Evolutionary conservation across 2,888 invertebrate genomes (phyloP), one percentile per base, ranked within the genome.

Genomic region (Acanthococcus lagerstroemiae): DNA sequence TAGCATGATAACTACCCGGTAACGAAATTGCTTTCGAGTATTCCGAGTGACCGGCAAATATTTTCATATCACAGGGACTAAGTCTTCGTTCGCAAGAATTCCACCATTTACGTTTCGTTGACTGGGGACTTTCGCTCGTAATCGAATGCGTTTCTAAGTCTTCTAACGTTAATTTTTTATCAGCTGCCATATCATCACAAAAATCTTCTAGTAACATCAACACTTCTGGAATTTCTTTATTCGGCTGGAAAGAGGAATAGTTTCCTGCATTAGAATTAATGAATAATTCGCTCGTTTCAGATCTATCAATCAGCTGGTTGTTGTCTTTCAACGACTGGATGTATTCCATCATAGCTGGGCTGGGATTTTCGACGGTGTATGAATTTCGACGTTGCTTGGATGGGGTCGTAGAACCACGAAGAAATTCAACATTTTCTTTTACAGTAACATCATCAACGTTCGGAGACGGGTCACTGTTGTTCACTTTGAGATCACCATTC

Each of bases 301-400:
- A n/a, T n/a, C n/a, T n/a, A n/a, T n/a, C n/a, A n/a, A n/a, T n/a
- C n/a, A n/a, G n/a, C n/a, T n/a, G n/a, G n/a, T n/a, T n/a, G n/a
- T n/a, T n/a, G n/a, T n/a, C n/a, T n/a, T n/a, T n/a, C 3, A 37
- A 24, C 15, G 63, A 52, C 37, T 27, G 52, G n/a, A 63, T 63
- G 17, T 27, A 71, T 37, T 68, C 69, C 6, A 72, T 58, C 52
- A 72, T 67, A 27, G 69, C 65, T 17, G 72, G 72, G 67, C 72
- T 72, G 4, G 72, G 72, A 24, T 70, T 70, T 6, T 71, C 72
- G 19, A 72, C 66, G 24, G 72, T 72, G 65, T 72, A 72, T 9
- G 72, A 72, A 61, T 71, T 71, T 22, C 71, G 70, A 21, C 72
- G 69, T 45, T 60, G 12, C 37, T n/a, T 37, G n/a, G 21, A 50